These are phyloP conservation scores for Eptesicus fuscus DNA, from an alignment of 2,113 vertebrate genomes.

Conservation along the genomic window DNA sequence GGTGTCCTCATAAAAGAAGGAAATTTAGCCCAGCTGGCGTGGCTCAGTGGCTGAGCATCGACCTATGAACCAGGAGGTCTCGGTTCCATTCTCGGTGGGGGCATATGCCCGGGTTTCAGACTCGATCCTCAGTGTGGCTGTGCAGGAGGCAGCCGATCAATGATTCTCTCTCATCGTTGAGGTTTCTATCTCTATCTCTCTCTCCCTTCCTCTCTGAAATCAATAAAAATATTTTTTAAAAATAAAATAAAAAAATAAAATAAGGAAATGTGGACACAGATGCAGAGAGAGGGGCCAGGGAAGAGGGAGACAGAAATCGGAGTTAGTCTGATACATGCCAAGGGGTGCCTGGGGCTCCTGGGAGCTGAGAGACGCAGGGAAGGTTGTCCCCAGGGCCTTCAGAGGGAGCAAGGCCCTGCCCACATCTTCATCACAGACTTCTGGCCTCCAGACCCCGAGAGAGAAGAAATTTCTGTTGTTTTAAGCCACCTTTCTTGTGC, in stretches of 20 bases:
- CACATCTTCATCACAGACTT: background rate
- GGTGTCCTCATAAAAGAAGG: background rate
- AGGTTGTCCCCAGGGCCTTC: background rate
- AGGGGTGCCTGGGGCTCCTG: accelerated
- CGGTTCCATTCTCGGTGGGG: too few species aligned
- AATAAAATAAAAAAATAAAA: background rate
- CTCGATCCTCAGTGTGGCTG: too few species aligned
- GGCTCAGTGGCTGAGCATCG: too few species aligned
- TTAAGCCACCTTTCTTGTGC: accelerated
- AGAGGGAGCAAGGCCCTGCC: too few species aligned
- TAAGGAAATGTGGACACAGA: background rate
- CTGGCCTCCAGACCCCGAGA: background rate
- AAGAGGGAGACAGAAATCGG: background rate
- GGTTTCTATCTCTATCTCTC: too few species aligned
- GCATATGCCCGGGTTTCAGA: too few species aligned
- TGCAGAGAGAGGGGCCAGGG: background rate
- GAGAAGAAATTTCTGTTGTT: background rate
- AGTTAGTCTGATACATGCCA: background rate
- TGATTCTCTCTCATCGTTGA: too few species aligned
- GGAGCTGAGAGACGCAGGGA: background rate
- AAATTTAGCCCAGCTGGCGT: background rate
- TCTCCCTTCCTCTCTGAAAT: too few species aligned
- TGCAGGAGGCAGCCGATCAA: too few species aligned
- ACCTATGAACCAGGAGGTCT: too few species aligned
- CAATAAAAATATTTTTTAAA: too few species aligned